phyloP scores from a whole-genome alignment of 2,113 vertebrate genomes.

The Pollimyrus isidori region DNA sequence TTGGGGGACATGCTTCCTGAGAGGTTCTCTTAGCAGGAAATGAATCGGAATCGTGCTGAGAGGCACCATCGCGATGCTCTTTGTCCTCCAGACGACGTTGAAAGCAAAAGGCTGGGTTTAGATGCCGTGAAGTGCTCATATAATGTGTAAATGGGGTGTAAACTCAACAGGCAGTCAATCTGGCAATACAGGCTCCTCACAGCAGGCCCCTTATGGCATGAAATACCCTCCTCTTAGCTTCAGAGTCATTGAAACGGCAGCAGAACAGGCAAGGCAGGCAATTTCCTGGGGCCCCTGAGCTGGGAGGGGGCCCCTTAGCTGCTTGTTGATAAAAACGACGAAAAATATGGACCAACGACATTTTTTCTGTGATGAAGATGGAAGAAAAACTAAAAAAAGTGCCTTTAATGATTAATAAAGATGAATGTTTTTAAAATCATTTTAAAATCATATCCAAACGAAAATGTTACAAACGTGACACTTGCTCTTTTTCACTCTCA shows the following conservation, averaged over 20 bases:
- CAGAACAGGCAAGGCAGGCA: neutral
- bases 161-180: neutral
- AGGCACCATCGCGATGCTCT: neutral
- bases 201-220: neutral
- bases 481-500: too few relatives aligned
- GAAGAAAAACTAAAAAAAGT: too few relatives aligned
- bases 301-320: neutral
- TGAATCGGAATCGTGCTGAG: neutral
- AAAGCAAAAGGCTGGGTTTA: neutral
- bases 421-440: too few relatives aligned
- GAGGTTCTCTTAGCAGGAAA: neutral
- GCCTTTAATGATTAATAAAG: too few relatives aligned
- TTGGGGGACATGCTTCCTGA: neutral
- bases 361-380: too few relatives aligned
- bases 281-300: neutral
- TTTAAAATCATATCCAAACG: too few relatives aligned
- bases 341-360: too few relatives aligned
- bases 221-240: neutral
- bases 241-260: neutral
- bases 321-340: too few relatives aligned
- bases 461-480: too few relatives aligned
- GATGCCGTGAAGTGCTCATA: neutral
- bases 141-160: neutral
- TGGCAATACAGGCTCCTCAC: neutral
- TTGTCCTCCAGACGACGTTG: neutral